Percentiles rank a stretch among this genome's conserved stretches.
Evolutionary conservation across 2,113 vertebrate genomes (phyloP).

Genomic region (Chelonoidis abingdonii): DNA sequence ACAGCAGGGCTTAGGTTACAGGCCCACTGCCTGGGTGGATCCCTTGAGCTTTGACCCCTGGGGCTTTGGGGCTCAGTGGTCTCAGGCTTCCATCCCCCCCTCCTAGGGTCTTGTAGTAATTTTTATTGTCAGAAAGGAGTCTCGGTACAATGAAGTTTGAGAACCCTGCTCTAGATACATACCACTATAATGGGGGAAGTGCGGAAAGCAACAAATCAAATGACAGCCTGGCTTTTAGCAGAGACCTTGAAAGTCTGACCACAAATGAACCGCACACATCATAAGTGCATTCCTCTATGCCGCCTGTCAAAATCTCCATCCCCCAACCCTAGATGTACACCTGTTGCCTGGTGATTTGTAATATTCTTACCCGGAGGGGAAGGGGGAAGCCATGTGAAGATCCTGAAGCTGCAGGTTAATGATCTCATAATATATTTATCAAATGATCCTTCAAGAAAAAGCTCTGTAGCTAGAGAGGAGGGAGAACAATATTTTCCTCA

Average conservation of each 20-base stretch:
- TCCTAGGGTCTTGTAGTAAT: too few species aligned
- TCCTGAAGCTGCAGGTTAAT: constrained; percentile 3
- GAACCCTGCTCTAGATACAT: background rate
- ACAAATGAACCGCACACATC: too few species aligned
- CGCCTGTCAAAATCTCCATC: background rate
- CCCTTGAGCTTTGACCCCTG: too few species aligned
- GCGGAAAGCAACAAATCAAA: accelerated
- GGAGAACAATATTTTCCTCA: background rate
- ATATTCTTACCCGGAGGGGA: background rate
- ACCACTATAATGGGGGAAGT: background rate
- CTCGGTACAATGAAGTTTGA: too few species aligned
- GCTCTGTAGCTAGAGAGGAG: background rate
- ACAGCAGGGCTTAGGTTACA: too few species aligned
- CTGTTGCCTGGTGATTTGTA: background rate
- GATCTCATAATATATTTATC: background rate
- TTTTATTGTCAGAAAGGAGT: too few species aligned
- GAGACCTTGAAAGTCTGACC: background rate
- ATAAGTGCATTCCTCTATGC: background rate
- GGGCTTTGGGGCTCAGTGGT: too few species aligned
- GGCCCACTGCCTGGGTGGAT: too few species aligned
- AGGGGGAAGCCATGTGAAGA: background rate
- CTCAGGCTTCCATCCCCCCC: too few species aligned
- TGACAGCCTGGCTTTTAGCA: background rate
- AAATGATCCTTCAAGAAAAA: background rate
- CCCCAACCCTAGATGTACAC: background rate